Evolutionary conservation across 2,888 invertebrate genomes (phyloP).

Genomic region (Andrena bucephala): DNA sequence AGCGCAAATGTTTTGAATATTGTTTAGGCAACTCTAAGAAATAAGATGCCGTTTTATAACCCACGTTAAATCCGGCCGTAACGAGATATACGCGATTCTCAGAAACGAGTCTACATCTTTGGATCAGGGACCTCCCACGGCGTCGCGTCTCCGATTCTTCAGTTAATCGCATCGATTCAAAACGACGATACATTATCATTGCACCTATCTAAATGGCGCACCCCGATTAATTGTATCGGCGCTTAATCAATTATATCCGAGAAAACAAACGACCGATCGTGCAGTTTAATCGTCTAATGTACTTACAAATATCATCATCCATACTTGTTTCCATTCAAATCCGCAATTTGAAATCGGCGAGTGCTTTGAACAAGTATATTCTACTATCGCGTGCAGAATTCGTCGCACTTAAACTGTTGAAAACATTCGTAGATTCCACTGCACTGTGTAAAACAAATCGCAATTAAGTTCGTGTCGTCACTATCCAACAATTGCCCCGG

Average conservation of each 20-base stretch:
- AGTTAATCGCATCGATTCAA: conserved; percentile 40
- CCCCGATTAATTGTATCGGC: not conserved
- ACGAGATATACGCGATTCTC: conserved; percentile 51
- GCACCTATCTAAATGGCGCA: not conserved
- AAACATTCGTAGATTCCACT: not conserved
- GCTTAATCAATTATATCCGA: conserved; percentile 4
- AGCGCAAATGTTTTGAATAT: conserved; percentile 7
- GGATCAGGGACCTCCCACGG: conserved; percentile 52
- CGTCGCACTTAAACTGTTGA: not conserved
- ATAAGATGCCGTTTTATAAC: conserved; percentile 8
- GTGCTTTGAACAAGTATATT: conserved; percentile 1
- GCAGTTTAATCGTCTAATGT: conserved; percentile 33
- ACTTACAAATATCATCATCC: conserved; percentile 77
- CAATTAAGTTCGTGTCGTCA: not conserved
- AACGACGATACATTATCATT: conserved; percentile 1
- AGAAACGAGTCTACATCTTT: conserved; percentile 41
- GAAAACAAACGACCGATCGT: not conserved
- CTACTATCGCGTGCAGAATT: not conserved
- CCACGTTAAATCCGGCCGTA: not conserved
- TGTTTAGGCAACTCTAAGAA: conserved; percentile 4
- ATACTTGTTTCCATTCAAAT: conserved; percentile 48
- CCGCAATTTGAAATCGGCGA: conserved; percentile 13
- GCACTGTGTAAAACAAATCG: not conserved
- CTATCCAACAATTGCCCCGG: no score
- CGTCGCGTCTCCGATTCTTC: conserved; percentile 39